Base-by-base conservation (phyloP, 2,888 invertebrate genomes). In the Diaphora mendica region DNA sequence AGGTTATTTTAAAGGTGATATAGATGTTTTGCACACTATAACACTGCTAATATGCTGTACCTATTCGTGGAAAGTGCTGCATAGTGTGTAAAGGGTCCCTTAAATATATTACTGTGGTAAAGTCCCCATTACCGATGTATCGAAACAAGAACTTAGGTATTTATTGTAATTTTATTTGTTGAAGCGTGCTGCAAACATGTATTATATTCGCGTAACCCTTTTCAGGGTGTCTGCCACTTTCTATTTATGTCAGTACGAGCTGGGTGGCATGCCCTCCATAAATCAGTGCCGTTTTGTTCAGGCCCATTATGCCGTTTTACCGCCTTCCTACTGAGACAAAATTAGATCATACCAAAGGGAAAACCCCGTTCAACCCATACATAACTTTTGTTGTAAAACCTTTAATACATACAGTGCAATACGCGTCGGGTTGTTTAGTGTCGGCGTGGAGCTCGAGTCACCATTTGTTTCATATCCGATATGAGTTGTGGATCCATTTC, bases 201-300 rank as follows among this genome's bases (percentile, higher is more conserved):
- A 88, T 90, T 89, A 90, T 88, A 87, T 88, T 85, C 86, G 83
- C 86, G 85, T 90, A 91, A 92, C 92, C 92, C 92, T 92, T 92
- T 91, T 90, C 91, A 91, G 90, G 88, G 89, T 88, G 89, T 91
- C 92, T 92, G 92, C 90, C 91, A 91, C 90, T 91, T 92, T 92
- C 92, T 92, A 93, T 93, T 91, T 91, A 91, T 90, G 92, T 91
- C 91, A 90, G 92, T 88, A 83, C 90, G 88, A 89, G 88, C 88
- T 89, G 91, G 91, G 92, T 90, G 91, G 90, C 88, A 87, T 82
- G 90, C 89, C 91, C 91, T 88, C 89, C 89, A 93, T 93, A 93
- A 94, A 93, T 94, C 93, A 93, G 92, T 89, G 91, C 90, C 92
- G 90, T 93, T 93, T 93, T 93, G 92, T 93, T 93, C 92, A 88